Evolutionary conservation across 2,113 vertebrate species (phyloP).

Genomic region (Haliaeetus leucogaster): DNA sequence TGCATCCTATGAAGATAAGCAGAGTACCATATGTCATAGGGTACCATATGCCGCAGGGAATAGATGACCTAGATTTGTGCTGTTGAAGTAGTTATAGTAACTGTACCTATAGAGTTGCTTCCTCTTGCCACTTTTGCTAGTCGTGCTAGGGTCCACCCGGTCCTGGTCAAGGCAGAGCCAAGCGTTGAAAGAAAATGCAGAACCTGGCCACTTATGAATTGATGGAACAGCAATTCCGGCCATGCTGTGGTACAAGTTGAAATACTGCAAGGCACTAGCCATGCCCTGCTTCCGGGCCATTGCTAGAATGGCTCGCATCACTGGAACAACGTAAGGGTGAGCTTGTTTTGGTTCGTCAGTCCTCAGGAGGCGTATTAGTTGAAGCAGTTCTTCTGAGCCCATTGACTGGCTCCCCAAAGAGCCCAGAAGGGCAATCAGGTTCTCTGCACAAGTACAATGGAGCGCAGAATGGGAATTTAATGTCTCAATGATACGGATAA

Average conservation of each 20-base stretch:
- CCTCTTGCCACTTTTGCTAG: conserved; percentile 87
- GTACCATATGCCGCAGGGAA: not conserved
- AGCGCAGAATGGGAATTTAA: conserved; percentile 76
- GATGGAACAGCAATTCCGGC: conserved; percentile 90
- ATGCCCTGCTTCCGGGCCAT: conserved; percentile 93
- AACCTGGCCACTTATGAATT: conserved; percentile 90
- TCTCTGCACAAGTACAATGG: conserved; percentile 86
- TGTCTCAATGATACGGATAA: conserved; percentile 80
- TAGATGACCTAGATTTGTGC: not conserved
- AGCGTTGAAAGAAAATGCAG: conserved; percentile 90
- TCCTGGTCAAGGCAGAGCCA: conserved; percentile 97
- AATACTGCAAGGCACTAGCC: conserved; percentile 93
- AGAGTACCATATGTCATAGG: not conserved
- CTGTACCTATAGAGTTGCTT: conserved; percentile 96
- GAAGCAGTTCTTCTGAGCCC: conserved; percentile 84
- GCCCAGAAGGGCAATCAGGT: conserved; percentile 86
- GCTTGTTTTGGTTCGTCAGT: conserved; percentile 72
- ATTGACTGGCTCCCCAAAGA: conserved; percentile 92
- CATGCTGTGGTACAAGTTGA: conserved; percentile 91
- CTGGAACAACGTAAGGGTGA: conserved; percentile 85
- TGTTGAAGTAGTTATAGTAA: not conserved
- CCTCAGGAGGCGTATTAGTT: conserved; percentile 82
- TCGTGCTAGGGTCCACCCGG: conserved; percentile 66
- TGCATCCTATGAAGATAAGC: not conserved
- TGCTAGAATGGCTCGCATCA: conserved; percentile 82